phyloP scores from a whole-genome alignment of 64 coral and sea anemone species.

The Orbicella faveolata region DNA sequence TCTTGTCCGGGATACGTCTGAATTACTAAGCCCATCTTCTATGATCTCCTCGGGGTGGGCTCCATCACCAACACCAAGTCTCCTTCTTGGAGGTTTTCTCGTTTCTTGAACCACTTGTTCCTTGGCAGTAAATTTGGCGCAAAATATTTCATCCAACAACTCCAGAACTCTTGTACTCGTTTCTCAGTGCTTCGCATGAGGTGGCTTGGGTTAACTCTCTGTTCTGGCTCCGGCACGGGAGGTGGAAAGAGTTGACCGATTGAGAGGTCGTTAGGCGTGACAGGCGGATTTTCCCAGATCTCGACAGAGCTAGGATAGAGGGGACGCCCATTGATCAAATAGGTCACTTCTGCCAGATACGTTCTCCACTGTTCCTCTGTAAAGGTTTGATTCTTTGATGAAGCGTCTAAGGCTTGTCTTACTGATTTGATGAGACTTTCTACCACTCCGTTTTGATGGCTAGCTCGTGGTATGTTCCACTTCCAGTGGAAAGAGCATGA shows the following conservation, averaged over 20 bases:
- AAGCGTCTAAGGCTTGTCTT: slow-evolving; percentile 33
- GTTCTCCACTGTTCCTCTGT: slow-evolving; percentile 67
- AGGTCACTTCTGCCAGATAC: slow-evolving; percentile 37
- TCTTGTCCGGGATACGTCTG: slow-evolving; percentile 6
- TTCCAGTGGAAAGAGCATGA: slow-evolving; percentile 38
- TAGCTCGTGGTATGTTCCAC: slow-evolving; percentile 54
- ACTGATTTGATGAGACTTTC: slow-evolving; percentile 53
- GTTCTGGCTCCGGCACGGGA: too few species aligned
- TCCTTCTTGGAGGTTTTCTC: too few species aligned
- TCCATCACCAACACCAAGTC: not conserved
- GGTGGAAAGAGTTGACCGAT: too few species aligned
- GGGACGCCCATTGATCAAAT: slow-evolving; percentile 44
- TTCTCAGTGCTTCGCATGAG: too few species aligned
- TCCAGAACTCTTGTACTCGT: too few species aligned
- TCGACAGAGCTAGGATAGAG: slow-evolving; percentile 50
- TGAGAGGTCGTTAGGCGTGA: not conserved
- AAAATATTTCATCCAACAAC: too few species aligned
- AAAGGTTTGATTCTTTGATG: slow-evolving; percentile 53
- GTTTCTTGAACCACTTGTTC: too few species aligned
- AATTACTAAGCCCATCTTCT: slow-evolving; percentile 25
- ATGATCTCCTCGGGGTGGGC: slow-evolving; percentile 47
- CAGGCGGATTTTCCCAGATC: slow-evolving; percentile 52
- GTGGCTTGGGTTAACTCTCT: too few species aligned
- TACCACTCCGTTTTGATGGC: slow-evolving; percentile 62
- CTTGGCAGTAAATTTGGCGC: too few species aligned